These are phyloP conservation scores for Theropithecus gelada DNA, from an alignment of 2,113 vertebrate genomes.

Conservation along the genomic window DNA sequence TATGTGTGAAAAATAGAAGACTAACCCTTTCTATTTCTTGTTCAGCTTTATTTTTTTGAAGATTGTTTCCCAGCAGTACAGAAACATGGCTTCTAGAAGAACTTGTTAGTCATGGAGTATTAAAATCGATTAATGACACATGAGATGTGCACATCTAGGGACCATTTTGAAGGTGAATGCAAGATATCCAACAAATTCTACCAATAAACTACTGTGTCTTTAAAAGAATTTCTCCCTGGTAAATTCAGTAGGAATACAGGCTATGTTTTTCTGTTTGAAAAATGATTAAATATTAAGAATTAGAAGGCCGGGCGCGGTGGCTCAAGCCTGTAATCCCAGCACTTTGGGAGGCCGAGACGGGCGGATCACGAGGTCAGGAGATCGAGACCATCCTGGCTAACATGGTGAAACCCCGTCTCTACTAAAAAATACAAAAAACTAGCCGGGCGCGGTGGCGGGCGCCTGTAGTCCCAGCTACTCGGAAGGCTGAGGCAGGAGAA, in stretches of 20 bases:
- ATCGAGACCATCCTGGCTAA: no score
- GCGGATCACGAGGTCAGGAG: no score
- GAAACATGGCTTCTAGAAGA: slow-evolving; percentile 61
- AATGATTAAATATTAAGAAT: slow-evolving; percentile 65
- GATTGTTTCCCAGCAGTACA: neutral
- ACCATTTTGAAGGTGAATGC: slow-evolving; percentile 35
- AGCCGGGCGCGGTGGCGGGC: no score
- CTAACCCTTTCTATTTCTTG: slow-evolving; percentile 40
- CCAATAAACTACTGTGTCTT: neutral
- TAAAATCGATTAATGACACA: slow-evolving; percentile 71
- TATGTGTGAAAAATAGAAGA: slow-evolving; percentile 20
- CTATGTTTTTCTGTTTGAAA: slow-evolving; percentile 48
- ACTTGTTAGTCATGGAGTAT: slow-evolving; percentile 65
- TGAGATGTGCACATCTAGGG: slow-evolving; percentile 30
- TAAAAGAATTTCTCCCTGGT: slow-evolving; percentile 31
- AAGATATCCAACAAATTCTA: neutral
- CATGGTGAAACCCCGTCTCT: no score
- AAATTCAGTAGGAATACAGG: slow-evolving; percentile 25
- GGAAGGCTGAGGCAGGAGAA: no score
- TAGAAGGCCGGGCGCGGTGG: no score
- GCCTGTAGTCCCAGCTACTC: no score
- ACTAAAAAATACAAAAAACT: no score
- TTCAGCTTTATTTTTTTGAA: neutral
- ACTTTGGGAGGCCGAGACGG: no score
- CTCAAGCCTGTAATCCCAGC: no score